phyloP scores from a whole-genome alignment of 2,888 invertebrate species.

The Rhagium mordax region DNA sequence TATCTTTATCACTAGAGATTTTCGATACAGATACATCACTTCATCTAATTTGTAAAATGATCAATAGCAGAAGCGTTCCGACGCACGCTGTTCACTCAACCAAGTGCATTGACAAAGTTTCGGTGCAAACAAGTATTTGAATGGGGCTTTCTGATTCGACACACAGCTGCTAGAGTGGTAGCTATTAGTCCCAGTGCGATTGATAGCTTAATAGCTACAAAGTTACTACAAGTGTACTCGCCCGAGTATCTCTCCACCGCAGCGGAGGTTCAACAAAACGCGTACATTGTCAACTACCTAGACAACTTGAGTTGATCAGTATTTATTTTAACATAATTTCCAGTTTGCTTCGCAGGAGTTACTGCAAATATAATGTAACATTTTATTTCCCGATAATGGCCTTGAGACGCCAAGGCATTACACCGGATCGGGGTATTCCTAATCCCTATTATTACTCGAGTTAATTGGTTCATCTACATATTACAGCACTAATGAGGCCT shows the following conservation, averaged over 20 bases:
- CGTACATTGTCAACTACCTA: background rate
- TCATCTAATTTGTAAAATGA: background rate
- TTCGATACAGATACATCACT: background rate
- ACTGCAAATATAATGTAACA: background rate
- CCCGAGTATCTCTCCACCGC: background rate
- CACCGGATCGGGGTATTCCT: background rate
- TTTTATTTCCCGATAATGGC: background rate
- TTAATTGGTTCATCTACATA: constrained; percentile 20
- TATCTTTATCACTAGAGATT: too few species aligned
- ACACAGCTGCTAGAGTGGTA: background rate
- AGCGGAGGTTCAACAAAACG: background rate
- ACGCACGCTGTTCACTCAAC: background rate
- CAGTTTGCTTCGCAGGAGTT: too few species aligned
- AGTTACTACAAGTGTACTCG: background rate
- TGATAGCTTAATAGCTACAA: constrained; percentile 9
- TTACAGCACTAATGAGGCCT: constrained; percentile 10
- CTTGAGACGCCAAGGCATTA: constrained; percentile 4
- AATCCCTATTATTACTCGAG: constrained; percentile 13
- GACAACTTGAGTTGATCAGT: too few species aligned
- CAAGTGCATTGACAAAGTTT: background rate
- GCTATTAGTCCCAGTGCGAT: background rate
- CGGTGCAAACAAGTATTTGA: constrained; percentile 12
- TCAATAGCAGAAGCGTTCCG: background rate
- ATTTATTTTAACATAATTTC: too few species aligned
- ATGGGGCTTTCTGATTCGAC: background rate